Evolutionary conservation across 2,888 invertebrate species (phyloP), one percentile per base, ranked within the genome.

Genomic region (Scrobipalpa costella): DNA sequence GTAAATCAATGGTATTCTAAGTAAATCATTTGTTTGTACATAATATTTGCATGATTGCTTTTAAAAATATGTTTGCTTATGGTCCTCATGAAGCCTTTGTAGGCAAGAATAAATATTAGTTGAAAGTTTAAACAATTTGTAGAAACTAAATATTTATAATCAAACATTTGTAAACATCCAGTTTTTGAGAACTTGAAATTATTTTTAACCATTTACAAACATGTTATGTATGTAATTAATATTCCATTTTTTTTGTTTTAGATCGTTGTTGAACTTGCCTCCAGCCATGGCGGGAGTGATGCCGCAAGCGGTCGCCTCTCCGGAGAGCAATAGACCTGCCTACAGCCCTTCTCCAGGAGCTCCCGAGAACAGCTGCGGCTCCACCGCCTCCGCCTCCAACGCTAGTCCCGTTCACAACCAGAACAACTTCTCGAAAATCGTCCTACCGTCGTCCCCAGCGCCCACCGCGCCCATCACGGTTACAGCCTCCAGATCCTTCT

Each of bases 271-370:
- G 7, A 88, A 81, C 63, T 85, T 89, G 38, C 86, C 90, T 7
- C 81, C 88, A 0, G 64, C 84, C 9, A 75, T 90, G 62, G 84
- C 90, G 0, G 83, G 75, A 21, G 77, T 80, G 1, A 72, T 91
- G 52, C 84, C 91, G 1, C 79, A 92, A 62, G 88, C 92, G 27
- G 93, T 93, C 0, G 91, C 85, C 0, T 92, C 92, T 7, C 91
- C 92, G 0, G 92, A 92, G 63, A 89, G 85, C 66, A 92, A 88
- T 70, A 86, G 93, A 69, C 92, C 93, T 8, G 92, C 92, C 83
- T 93, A 93, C 64, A 93, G 93, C 61, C 93, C 93, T 0, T 93
- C 93, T 6, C 93, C 93, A 0, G 93, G 92, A n/a, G 93, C 93
- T 52, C 90, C 92, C 15, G 92, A 92, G 17, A 91, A 89, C 66